Evolutionary conservation across 2,888 invertebrate genomes (phyloP), one percentile per base, ranked within the genome.

Genomic region (Dicyrtomina minuta): DNA sequence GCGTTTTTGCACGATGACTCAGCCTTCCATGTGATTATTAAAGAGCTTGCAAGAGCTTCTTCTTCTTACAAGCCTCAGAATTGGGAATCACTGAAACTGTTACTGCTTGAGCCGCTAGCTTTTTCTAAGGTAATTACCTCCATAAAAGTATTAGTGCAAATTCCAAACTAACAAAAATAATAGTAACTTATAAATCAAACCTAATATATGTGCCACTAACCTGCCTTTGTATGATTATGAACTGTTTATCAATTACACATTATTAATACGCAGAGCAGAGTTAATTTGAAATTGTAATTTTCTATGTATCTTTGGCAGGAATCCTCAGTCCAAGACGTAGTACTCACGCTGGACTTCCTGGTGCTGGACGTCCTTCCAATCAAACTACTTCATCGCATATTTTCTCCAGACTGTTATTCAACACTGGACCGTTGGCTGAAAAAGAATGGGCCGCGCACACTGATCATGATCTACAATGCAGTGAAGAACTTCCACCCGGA

Each of bases 41-140:
- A 84, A 78, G 85, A 84, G 53, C 82, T 88, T n/a, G 83, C 87
- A 1, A 83, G 83, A 76, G 85, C 86, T 60, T 86, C 88, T 81
- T 88, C 86, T 60, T 86, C 88, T 81, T 88, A 86, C 79, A 85
- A 83, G 22, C 88, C 89, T 0, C 80, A 82, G 10, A 79, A 84
- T 71, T 89, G 88, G 88, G 79, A 82, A 0, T 78, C 77, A 17
- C 80, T 90, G 39, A 80, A 81, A 51, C 80, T 81, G 17, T 80
- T 83, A 41, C 82, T 87, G 56, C 79, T 84, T 0, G 74, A 79
- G 0, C 84, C 85, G 74, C 81, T 82, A 0, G 79, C 84, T 0
- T 64, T 85, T 0, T 79, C 82, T 13, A 81, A 79, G 0, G 82
- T 81, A n/a, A 39, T n/a, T n/a, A n/a, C n/a, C n/a, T n/a, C n/a